A percentile compares a stretch with the other conserved stretches of the same genome.
Conservation (phyloP, 2,113 vertebrate genomes). For the Chamaea fasciata region DNA sequence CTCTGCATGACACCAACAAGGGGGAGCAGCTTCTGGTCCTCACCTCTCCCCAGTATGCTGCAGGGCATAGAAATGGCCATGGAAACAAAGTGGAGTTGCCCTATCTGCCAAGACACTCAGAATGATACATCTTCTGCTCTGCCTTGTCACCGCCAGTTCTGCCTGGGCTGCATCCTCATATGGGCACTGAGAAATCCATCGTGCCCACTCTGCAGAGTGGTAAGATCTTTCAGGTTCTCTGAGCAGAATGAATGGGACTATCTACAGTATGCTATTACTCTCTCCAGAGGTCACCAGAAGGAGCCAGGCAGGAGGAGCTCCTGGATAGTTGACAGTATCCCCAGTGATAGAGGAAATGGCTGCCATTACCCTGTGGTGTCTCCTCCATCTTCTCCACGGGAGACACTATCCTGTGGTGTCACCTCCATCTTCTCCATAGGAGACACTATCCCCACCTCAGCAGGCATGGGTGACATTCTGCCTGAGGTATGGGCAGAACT, state of each 20-base stretch:
- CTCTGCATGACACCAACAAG: background rate
- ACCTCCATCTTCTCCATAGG: background rate
- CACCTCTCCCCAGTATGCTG: rapidly evolving
- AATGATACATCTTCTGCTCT: background rate
- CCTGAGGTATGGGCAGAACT: background rate
- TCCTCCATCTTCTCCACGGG: background rate
- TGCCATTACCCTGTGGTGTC: background rate
- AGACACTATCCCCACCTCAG: background rate
- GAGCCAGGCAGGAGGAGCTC: background rate
- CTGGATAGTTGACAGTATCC: background rate
- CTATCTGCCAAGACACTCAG: background rate
- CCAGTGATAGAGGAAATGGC: background rate
- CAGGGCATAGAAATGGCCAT: background rate
- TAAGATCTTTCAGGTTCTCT: background rate
- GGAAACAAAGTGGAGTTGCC: background rate
- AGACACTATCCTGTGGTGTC: background rate
- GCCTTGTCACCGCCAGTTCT: background rate
- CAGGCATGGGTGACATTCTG: background rate
- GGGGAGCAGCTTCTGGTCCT: background rate
- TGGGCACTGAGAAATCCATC: background rate
- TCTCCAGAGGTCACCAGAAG: background rate
- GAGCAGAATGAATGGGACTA: background rate
- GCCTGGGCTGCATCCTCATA: background rate
- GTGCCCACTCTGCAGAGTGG: background rate
- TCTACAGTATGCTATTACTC: background rate